These are phyloP conservation scores for Drosophila multiciliata DNA, from an alignment of 2,888 invertebrate genomes.

Conservation along the genomic window DNA sequence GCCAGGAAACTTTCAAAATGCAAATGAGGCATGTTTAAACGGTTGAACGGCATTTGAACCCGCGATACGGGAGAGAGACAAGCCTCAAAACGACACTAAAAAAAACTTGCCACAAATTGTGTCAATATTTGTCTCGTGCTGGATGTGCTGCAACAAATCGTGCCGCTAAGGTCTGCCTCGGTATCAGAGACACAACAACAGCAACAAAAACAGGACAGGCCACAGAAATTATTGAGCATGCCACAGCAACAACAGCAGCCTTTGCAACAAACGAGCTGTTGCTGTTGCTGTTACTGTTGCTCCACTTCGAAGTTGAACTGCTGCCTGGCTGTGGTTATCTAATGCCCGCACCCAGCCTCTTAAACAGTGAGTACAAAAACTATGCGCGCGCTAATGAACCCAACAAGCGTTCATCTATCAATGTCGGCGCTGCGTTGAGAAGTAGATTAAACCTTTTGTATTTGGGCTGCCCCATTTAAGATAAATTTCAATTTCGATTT, in stretches of 20 bases:
- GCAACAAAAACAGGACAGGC: conserved; percentile 72
- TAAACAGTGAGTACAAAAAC: conserved; percentile 72
- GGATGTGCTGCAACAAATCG: conserved; percentile 84
- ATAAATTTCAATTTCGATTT: conserved; percentile 62
- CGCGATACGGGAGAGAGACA: conserved; percentile 24
- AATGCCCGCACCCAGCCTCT: conserved; percentile 64
- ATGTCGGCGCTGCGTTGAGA: conserved; percentile 55
- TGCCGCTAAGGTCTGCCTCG: conserved; percentile 83
- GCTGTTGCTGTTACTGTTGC: conserved; percentile 54
- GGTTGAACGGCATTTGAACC: conserved; percentile 72
- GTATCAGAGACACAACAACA: conserved; percentile 75
- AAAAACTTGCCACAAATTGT: conserved; percentile 74
- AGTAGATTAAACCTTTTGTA: conserved; percentile 71
- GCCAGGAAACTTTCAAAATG: conserved; percentile 69
- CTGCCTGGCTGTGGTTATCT: conserved; percentile 47
- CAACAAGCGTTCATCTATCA: conserved; percentile 76
- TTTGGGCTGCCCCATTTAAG: conserved; percentile 17
- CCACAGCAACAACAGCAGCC: conserved; percentile 26
- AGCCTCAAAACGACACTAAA: conserved; percentile 33
- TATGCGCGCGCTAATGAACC: conserved; percentile 73
- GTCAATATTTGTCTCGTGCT: conserved; percentile 78
- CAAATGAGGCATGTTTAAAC: conserved; percentile 72
- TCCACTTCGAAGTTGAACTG: conserved; percentile 48
- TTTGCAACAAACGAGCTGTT: conserved; percentile 24
- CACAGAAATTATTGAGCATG: conserved; percentile 78